Conservation (phyloP, 1,140 invertebrate species). For the Brachionus koreanus region DNA sequence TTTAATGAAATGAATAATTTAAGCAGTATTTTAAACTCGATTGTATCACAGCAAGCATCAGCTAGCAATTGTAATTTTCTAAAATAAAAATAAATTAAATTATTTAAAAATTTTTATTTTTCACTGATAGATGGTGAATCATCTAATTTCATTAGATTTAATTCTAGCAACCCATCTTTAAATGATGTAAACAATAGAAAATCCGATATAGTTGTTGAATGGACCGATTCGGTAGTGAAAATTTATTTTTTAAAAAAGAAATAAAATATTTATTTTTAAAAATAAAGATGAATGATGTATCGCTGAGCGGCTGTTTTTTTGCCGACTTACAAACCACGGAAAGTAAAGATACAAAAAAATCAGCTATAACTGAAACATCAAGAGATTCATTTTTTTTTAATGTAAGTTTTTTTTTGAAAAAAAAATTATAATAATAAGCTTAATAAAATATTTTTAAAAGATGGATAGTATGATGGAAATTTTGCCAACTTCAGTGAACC, state of each 20-base stretch:
- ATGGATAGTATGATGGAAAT: conserved; percentile 42
- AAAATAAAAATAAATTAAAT: not conserved
- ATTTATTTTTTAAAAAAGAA: not conserved
- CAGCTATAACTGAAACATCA: not conserved
- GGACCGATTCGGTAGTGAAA: not conserved
- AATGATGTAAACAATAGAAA: not conserved
- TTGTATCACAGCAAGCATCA: not conserved
- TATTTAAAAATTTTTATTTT: not conserved
- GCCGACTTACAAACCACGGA: conserved; percentile 24
- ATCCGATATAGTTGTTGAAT: not conserved
- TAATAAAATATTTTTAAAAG: not conserved
- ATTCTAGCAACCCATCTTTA: not conserved
- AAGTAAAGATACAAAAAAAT: not conserved
- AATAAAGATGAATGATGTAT: conserved; percentile 37
- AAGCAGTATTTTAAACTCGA: not conserved
- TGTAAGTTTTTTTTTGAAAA: not conserved
- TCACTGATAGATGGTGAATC: not conserved
- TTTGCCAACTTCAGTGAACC: not conserved
- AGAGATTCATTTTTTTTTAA: conserved; percentile 38
- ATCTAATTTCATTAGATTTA: not conserved
- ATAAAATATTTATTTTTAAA: not conserved
- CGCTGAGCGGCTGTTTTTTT: conserved; percentile 21
- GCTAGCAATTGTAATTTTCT: not conserved
- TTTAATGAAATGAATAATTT: conserved; percentile 15
- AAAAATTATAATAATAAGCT: not conserved